These are phyloP conservation scores for Gobio occitaniae DNA, from an alignment of 2,797 vertebrate genomes.

Conservation along the genomic window DNA sequence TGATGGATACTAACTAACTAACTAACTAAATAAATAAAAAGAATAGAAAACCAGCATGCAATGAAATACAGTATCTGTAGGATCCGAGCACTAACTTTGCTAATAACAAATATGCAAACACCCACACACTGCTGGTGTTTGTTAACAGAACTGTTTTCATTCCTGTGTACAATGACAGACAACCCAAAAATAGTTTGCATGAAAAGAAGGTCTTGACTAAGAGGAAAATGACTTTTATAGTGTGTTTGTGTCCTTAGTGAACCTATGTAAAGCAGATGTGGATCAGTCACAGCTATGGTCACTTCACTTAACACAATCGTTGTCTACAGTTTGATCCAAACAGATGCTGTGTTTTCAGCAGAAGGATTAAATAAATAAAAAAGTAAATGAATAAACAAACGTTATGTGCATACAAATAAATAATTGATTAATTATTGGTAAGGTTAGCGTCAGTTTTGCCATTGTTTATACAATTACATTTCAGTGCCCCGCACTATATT, in stretches of 20 bases:
- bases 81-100: constrained; percentile 44
- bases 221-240: constrained; percentile 52
- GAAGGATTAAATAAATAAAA: neutral
- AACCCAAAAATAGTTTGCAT: constrained; percentile 65
- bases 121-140: constrained; percentile 67
- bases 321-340: constrained; percentile 26
- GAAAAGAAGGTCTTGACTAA: constrained; percentile 67
- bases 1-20: neutral
- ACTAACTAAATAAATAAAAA: neutral
- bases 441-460: neutral
- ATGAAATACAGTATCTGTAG: constrained; percentile 16
- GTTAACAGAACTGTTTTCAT: constrained; percentile 73
- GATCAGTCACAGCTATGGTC: constrained; percentile 14
- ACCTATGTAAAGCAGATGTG: constrained; percentile 40
- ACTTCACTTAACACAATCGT: constrained; percentile 29
- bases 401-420: neutral
- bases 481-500: neutral
- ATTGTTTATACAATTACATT: neutral
- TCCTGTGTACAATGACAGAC: constrained; percentile 72
- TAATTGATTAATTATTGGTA: neutral
- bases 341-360: neutral
- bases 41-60: neutral
- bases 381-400: neutral
- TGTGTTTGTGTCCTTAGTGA: constrained; percentile 46
- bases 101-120: constrained; percentile 25